Conservation (phyloP, 2,888 invertebrate species). For the Perithous albicinctus region DNA sequence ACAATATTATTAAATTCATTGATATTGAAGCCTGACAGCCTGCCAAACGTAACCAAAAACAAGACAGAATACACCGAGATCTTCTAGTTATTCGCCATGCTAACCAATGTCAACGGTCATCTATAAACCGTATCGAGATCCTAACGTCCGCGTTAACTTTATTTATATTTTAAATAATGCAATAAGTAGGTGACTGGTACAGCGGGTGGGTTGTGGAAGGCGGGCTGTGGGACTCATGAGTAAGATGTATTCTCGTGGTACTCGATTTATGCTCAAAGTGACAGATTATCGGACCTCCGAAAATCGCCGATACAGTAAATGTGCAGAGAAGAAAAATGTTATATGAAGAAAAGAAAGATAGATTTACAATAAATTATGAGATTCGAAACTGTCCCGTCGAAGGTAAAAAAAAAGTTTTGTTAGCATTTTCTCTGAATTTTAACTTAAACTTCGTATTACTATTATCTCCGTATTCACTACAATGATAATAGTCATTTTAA, state of each 20-base stretch:
- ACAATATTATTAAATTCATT: conserved; percentile 44
- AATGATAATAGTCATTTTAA: too few species aligned
- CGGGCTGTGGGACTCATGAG: too few species aligned
- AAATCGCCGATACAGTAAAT: conserved; percentile 24
- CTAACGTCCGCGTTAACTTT: conserved; percentile 58
- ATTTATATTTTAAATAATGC: conserved; percentile 63
- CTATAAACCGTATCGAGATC: conserved; percentile 44
- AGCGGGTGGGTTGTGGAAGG: too few species aligned
- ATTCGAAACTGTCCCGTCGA: too few species aligned
- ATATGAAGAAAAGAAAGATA: background rate
- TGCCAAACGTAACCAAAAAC: background rate
- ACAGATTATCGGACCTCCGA: conserved; percentile 36
- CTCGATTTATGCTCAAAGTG: conserved; percentile 39
- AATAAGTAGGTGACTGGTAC: conserved; percentile 57
- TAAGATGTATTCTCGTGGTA: conserved; percentile 23
- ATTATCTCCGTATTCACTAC: too few species aligned
- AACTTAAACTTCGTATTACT: too few species aligned
- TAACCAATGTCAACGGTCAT: too few species aligned
- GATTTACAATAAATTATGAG: too few species aligned
- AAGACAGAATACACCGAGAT: conserved; percentile 19
- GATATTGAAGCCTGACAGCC: conserved; percentile 11
- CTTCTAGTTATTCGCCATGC: conserved; percentile 16
- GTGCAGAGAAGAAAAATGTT: background rate
- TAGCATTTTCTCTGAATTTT: too few species aligned
- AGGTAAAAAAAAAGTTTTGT: too few species aligned